Evolutionary conservation across 1,140 invertebrate species (phyloP), one percentile per base, ranked within the genome.

Genomic region (Aphelenchoides avenae): DNA sequence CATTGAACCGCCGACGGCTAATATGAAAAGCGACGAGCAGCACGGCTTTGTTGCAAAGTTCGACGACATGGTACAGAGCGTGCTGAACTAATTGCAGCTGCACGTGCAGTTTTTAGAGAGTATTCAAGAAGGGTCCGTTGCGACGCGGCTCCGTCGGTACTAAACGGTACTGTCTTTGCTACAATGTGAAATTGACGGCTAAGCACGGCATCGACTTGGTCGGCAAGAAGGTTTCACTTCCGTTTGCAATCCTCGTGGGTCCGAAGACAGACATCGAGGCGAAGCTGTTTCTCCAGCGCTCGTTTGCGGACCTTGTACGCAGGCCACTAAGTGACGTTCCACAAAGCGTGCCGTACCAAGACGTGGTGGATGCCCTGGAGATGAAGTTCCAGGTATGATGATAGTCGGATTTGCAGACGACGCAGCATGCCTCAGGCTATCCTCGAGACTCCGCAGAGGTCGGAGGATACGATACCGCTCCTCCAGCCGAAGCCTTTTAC

Each of bases 41-140:
- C n/a, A n/a, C n/a, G n/a, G n/a, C n/a, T n/a, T n/a, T n/a, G n/a
- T n/a, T n/a, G n/a, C n/a, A n/a, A n/a, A 70, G 37, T 70, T 70
- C 44, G 68, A 70, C 30, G 68, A 70, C 36, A 70, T 70, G 68
- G 67, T 63, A n/a, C n/a, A n/a, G n/a, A n/a, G n/a, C n/a, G n/a
- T n/a, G n/a, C n/a, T n/a, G n/a, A n/a, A n/a, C n/a, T 27, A 6
- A 54, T 40, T n/a, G 6, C 20, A 5, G 34, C 5, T 47, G 9
- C 11, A 31, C 5, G 5, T 5, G 5, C 20, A n/a, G 26, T 3
- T 57, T 71, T 57, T 36, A 71, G 68, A 49, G 70, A 48, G 69
- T 71, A 4, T 62, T 69, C 0, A 71, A 71, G 39, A 71, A 71
- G 39, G 68, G 51, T 18, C 60, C 57, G 26, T 49, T 71, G 7